Evolutionary conservation across 2,797 vertebrate genomes (phyloP).

Genomic region (Merluccius polli): DNA sequence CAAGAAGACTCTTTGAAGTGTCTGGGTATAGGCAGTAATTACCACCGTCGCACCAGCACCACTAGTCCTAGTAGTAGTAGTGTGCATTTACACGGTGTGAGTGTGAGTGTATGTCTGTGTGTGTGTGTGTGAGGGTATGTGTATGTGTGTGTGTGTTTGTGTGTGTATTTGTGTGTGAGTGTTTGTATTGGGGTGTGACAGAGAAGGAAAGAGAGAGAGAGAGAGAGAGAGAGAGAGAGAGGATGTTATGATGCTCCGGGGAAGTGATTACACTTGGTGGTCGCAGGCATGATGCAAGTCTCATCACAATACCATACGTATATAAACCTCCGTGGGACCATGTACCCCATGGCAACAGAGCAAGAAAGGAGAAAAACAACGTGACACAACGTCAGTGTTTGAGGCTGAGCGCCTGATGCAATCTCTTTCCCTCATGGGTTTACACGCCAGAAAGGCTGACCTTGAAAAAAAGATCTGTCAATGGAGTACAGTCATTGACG

Average conservation of each 20-base stretch:
- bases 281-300: conserved; percentile 51
- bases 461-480: conserved; percentile 30
- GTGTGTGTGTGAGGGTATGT: not conserved
- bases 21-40: conserved; percentile 26
- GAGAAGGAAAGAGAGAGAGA: not conserved
- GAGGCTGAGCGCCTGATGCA: conserved; percentile 23
- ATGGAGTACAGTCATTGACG: conserved; percentile 15
- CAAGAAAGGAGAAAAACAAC: conserved; percentile 22
- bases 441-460: conserved; percentile 32
- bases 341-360: conserved; percentile 23
- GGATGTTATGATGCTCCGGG: conserved; percentile 36
- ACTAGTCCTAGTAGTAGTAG: not conserved
- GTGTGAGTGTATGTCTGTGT: not conserved
- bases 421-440: conserved; percentile 14
- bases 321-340: conserved; percentile 16
- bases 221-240: conserved; percentile 14
- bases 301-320: conserved; percentile 28
- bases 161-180: not conserved
- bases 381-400: conserved; percentile 11
- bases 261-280: conserved; percentile 40
- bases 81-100: not conserved
- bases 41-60: no score
- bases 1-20: conserved; percentile 1
- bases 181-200: not conserved
- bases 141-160: not conserved